phyloP scores from a whole-genome alignment of 2,797 vertebrate species.

The Alfaro cultratus region DNA sequence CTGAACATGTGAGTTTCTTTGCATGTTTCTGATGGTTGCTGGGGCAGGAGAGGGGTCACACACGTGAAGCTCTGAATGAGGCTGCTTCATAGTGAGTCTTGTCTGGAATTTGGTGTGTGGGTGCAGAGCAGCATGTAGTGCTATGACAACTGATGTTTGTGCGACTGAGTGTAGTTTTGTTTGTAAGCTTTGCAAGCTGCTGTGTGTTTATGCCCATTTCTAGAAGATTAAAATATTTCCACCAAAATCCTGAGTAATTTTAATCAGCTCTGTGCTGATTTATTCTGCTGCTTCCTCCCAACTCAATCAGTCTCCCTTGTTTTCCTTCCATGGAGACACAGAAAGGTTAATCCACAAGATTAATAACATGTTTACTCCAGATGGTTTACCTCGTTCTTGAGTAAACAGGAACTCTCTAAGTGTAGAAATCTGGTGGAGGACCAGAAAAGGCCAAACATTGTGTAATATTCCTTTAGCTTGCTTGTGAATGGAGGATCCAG shows the following conservation, averaged over 20 bases:
- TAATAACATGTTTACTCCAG: not conserved
- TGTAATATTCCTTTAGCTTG: not conserved
- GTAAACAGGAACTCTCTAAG: not conserved
- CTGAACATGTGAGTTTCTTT: constrained; percentile 90
- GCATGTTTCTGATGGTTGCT: not conserved
- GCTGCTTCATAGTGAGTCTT: constrained; percentile 33
- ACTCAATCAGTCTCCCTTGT: not conserved
- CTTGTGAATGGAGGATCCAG: not conserved
- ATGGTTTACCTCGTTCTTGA: not conserved
- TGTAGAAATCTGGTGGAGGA: not conserved
- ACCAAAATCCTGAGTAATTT: not conserved
- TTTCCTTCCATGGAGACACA: not conserved
- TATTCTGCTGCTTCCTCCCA: not conserved
- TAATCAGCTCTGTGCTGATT: not conserved
- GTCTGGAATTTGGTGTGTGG: constrained; percentile 57
- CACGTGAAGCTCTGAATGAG: constrained; percentile 35
- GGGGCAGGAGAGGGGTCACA: constrained; percentile 9
- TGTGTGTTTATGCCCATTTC: not conserved
- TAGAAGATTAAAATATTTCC: not conserved
- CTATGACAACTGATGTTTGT: constrained; percentile 19
- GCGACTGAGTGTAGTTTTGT: not conserved
- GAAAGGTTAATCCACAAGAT: not conserved
- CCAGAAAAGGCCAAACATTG: not conserved
- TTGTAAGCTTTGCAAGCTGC: not conserved
- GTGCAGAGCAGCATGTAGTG: constrained; percentile 33